Percentiles rank a stretch among this genome's conserved stretches.
phyloP scores from a whole-genome alignment of 2,797 vertebrate species.

The Sorex maritimensis region DNA sequence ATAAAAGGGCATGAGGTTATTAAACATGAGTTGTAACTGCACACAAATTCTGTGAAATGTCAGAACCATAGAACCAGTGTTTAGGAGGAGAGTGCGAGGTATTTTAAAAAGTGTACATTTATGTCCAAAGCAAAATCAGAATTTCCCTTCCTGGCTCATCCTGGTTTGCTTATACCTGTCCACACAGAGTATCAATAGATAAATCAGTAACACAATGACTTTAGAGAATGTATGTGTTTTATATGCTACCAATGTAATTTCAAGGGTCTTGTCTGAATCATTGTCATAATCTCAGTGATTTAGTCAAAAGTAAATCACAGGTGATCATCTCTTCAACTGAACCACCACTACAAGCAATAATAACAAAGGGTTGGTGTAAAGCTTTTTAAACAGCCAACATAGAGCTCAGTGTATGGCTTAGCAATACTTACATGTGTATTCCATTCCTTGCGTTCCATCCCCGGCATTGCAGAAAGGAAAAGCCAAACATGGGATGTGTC shows the following conservation, averaged over 20 bases:
- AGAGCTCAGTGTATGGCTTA: no score
- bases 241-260: slow-evolving; percentile 49
- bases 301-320: slow-evolving; percentile 61
- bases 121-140: slow-evolving; percentile 11
- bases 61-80: neutral
- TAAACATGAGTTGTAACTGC: slow-evolving; percentile 11
- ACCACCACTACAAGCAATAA: slow-evolving; percentile 52
- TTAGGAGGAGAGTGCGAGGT: neutral
- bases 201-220: neutral
- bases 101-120: slow-evolving; percentile 5
- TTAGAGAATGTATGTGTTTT: neutral
- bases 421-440: no score
- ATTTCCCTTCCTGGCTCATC: slow-evolving; percentile 52
- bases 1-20: slow-evolving; percentile 30
- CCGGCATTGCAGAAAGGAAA: no score
- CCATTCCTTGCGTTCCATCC: no score
- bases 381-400: slow-evolving; percentile 5
- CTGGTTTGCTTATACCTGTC: slow-evolving; percentile 27
- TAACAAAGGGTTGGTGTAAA: slow-evolving; percentile 70
- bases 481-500: no score
- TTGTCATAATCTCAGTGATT: slow-evolving; percentile 55
- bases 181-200: neutral
- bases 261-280: slow-evolving; percentile 47
- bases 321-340: slow-evolving; percentile 67
- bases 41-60: neutral